Conservation (phyloP, 2,113 vertebrate genomes). For the Nymphicus hollandicus region DNA sequence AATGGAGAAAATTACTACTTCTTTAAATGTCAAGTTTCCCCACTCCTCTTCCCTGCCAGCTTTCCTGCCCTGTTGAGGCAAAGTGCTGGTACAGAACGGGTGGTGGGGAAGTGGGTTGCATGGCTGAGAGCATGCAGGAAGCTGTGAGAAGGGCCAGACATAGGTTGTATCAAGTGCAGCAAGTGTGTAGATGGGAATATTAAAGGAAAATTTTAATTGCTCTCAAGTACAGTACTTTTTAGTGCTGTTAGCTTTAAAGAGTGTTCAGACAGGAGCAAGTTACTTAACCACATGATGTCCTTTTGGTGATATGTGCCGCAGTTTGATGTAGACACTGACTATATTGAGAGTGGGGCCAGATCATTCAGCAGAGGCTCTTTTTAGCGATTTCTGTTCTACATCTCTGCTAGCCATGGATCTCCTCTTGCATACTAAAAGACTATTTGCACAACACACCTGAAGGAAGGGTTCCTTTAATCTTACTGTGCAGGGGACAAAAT, state of each 20-base stretch:
- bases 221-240: neutral
- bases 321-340: neutral
- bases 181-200: neutral
- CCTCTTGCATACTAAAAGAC: neutral
- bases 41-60: no score
- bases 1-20: accelerated
- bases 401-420: neutral
- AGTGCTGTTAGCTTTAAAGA: neutral
- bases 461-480: neutral
- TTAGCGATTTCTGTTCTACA: neutral
- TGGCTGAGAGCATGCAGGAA: neutral
- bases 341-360: neutral
- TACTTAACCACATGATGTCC: neutral
- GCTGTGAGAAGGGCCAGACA: neutral
- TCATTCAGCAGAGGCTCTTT: neutral
- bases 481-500: neutral
- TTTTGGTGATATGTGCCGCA: neutral
- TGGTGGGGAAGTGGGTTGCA: accelerated
- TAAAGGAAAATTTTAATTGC: neutral
- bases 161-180: neutral
- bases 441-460: neutral
- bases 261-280: neutral
- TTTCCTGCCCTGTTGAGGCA: neutral
- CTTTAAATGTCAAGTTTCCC: neutral
- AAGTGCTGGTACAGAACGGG: neutral